Evolutionary conservation across 2,888 invertebrate species (phyloP).

Genomic region (Pyrochroa serraticornis): DNA sequence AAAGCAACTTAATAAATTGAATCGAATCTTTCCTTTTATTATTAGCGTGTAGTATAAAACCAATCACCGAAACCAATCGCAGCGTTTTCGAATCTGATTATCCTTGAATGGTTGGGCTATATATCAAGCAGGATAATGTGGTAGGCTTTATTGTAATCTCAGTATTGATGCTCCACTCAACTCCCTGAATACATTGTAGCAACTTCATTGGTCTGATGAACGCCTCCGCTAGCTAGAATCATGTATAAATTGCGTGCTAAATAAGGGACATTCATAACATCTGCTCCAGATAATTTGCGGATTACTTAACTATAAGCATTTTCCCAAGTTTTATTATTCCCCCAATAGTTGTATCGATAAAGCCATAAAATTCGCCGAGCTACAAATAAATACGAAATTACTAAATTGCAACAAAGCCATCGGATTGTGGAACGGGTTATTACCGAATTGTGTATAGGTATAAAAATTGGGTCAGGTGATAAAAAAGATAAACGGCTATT

Average conservation of each 20-base stretch:
- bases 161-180: constrained; percentile 46
- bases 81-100: constrained; percentile 46
- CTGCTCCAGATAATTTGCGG: constrained; percentile 18
- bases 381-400: too few species aligned
- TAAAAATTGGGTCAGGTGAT: not conserved
- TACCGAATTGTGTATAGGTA: too few species aligned
- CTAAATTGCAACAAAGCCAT: too few species aligned
- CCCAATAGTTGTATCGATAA: constrained; percentile 3
- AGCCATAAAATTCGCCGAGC: not conserved
- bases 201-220: constrained; percentile 38
- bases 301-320: constrained; percentile 6
- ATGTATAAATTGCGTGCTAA: constrained; percentile 33
- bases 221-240: constrained; percentile 29
- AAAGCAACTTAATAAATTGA: constrained; percentile 30
- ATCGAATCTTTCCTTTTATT: constrained; percentile 32
- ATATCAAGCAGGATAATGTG: constrained; percentile 49
- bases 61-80: constrained; percentile 37
- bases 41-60: constrained; percentile 33
- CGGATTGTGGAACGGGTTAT: too few species aligned
- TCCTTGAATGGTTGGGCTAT: constrained; percentile 43
- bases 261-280: constrained; percentile 25
- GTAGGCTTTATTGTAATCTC: constrained; percentile 49
- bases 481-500: constrained; percentile 23
- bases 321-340: constrained; percentile 14
- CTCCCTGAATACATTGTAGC: constrained; percentile 43